These are phyloP conservation scores for Archocentrus centrarchus DNA, from an alignment of 2,113 vertebrate genomes.

Conservation along the genomic window DNA sequence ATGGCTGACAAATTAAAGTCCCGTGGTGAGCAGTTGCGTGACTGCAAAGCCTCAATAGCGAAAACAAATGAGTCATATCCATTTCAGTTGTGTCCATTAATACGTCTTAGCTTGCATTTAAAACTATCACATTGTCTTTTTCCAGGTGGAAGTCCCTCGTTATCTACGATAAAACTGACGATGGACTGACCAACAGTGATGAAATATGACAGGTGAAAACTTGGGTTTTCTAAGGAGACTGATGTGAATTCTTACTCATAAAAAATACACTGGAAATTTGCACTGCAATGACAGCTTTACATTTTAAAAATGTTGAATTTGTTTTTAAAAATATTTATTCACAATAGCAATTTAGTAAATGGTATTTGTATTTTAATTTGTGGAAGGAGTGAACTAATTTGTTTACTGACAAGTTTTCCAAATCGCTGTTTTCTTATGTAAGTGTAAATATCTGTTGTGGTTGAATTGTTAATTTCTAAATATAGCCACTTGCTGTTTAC, in stretches of 20 bases:
- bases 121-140: conserved; percentile 26
- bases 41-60: no score
- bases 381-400: conserved; percentile 29
- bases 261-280: conserved; percentile 52
- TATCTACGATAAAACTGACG: conserved; percentile 64
- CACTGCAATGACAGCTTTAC: conserved; percentile 50
- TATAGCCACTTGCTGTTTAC: conserved; percentile 59
- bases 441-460: conserved; percentile 79
- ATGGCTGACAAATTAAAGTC: neutral
- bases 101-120: neutral
- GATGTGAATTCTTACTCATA: conserved; percentile 30
- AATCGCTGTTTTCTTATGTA: conserved; percentile 47
- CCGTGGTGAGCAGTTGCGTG: neutral
- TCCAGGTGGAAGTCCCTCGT: conserved; percentile 79
- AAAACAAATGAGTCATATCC: no score
- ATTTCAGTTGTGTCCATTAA: neutral
- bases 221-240: neutral
- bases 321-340: conserved; percentile 18
- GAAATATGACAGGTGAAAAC: conserved; percentile 4
- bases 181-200: conserved; percentile 13
- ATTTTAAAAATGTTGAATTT: conserved; percentile 11
- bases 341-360: conserved; percentile 33
- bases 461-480: conserved; percentile 52
- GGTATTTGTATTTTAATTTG: conserved; percentile 36
- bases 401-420: conserved; percentile 59